A percentile compares a stretch with the other conserved stretches of the same genome.
Conservation (phyloP, 2,797 vertebrate species). For the Rachycentron canadum region DNA sequence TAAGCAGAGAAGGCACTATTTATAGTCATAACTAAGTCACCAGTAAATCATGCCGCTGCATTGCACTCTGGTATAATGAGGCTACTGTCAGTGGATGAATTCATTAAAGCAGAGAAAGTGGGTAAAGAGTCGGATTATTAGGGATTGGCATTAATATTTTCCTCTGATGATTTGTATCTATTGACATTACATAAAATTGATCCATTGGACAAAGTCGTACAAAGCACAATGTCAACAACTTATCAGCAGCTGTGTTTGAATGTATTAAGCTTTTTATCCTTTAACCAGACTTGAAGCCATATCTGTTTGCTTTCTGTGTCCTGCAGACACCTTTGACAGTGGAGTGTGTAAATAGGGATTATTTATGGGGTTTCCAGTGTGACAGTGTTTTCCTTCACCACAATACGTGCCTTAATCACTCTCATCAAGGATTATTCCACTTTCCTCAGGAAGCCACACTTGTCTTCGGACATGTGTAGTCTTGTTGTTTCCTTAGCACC, state of each 20-base stretch:
- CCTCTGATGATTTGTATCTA: not conserved
- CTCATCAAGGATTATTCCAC: slow-evolving; percentile 68
- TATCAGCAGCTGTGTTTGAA: slow-evolving; percentile 37
- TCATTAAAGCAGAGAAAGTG: not conserved
- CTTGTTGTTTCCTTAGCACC: slow-evolving; percentile 71
- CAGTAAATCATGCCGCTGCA: slow-evolving; percentile 11
- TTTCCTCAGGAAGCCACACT: slow-evolving; percentile 63
- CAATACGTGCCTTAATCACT: slow-evolving; percentile 69
- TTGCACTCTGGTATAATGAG: not conserved
- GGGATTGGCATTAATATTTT: not conserved
- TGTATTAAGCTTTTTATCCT: slow-evolving; percentile 10
- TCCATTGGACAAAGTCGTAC: not conserved
- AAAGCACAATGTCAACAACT: not conserved
- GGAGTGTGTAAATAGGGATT: slow-evolving; percentile 60
- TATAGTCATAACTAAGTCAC: slow-evolving; percentile 22
- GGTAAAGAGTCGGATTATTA: not conserved
- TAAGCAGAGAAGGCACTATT: not conserved
- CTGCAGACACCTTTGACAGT: slow-evolving; percentile 42
- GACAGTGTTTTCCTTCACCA: slow-evolving; percentile 53
- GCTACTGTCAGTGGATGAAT: not conserved
- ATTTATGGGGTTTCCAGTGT: slow-evolving; percentile 51
- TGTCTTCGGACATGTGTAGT: slow-evolving; percentile 68
- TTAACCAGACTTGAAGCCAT: slow-evolving; percentile 20
- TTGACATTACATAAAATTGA: not conserved
- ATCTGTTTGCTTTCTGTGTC: slow-evolving; percentile 49